phyloP scores from a whole-genome alignment of 2,113 vertebrate species.

The Datnioides undecimradiatus region DNA sequence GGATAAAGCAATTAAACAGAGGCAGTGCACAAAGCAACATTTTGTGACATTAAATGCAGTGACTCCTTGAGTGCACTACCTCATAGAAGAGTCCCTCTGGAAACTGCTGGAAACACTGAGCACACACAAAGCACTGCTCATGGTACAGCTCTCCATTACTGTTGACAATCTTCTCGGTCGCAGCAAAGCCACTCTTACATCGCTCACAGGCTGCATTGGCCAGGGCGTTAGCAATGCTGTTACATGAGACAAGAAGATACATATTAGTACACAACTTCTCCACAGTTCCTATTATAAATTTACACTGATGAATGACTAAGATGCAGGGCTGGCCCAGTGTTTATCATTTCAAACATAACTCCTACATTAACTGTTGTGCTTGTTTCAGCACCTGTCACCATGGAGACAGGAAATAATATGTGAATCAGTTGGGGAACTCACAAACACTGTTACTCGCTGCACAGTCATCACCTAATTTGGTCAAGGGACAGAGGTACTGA shows the following conservation, averaged over 20 bases:
- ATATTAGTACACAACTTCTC: background rate
- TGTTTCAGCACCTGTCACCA: conserved; percentile 49
- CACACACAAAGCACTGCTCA: conserved; percentile 96
- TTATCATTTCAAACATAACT: conserved; percentile 54
- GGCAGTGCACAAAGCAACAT: background rate
- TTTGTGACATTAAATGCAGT: background rate
- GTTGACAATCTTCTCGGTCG: conserved; percentile 96
- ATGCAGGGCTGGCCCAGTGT: conserved; percentile 13
- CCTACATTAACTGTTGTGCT: conserved; percentile 2
- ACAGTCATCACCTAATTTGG: conserved; percentile 65
- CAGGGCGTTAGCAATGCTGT: conserved; percentile 98
- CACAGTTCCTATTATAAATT: background rate
- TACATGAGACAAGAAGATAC: conserved; percentile 62
- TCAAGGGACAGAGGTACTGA: background rate
- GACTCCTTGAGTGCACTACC: conserved; percentile 79
- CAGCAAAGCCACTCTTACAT: conserved; percentile 92
- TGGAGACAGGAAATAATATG: conserved; percentile 37
- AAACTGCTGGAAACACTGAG: conserved; percentile 98
- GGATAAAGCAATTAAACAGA: background rate
- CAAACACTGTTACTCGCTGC: conserved; percentile 42
- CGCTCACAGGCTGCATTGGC: conserved; percentile 94
- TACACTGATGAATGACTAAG: conserved; percentile 27
- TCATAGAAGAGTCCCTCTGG: conserved; percentile 99
- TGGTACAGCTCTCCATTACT: conserved; percentile 98
- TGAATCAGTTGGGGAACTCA: conserved; percentile 22